Evolutionary conservation across 2,888 invertebrate genomes (phyloP).

Genomic region (Protodeltote pygarga): DNA sequence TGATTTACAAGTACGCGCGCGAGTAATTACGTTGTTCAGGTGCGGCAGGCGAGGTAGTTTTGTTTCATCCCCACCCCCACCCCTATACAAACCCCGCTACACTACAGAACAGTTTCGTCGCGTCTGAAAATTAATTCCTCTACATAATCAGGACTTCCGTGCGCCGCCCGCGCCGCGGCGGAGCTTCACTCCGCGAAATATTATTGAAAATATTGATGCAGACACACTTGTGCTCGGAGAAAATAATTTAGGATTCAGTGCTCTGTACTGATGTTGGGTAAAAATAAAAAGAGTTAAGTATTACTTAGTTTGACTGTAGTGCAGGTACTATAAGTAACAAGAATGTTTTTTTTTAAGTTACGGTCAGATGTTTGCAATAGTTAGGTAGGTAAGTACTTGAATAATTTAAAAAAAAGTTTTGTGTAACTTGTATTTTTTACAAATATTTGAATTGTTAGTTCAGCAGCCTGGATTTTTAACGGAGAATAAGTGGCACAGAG

Average conservation of each 20-base stretch:
- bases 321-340: no score
- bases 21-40: constrained; percentile 74
- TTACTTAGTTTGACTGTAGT: no score
- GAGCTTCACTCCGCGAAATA: constrained; percentile 71
- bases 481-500: no score
- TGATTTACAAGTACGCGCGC: constrained; percentile 68
- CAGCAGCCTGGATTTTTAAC: no score
- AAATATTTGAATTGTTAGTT: no score
- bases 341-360: no score
- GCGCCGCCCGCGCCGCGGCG: constrained; percentile 51
- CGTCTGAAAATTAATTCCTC: constrained; percentile 87
- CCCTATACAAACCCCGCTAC: constrained; percentile 42
- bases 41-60: constrained; percentile 77
- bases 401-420: no score
- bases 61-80: constrained; percentile 62
- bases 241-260: constrained; percentile 21
- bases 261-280: background rate
- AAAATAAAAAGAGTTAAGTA: constrained; percentile 6
- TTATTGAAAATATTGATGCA: constrained; percentile 41
- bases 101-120: constrained; percentile 81
- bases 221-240: constrained; percentile 13
- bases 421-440: no score
- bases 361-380: no score
- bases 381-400: no score
- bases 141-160: constrained; percentile 86